Evolutionary conservation across 2,113 vertebrate species (phyloP).

Genomic region (Mellivora capensis): DNA sequence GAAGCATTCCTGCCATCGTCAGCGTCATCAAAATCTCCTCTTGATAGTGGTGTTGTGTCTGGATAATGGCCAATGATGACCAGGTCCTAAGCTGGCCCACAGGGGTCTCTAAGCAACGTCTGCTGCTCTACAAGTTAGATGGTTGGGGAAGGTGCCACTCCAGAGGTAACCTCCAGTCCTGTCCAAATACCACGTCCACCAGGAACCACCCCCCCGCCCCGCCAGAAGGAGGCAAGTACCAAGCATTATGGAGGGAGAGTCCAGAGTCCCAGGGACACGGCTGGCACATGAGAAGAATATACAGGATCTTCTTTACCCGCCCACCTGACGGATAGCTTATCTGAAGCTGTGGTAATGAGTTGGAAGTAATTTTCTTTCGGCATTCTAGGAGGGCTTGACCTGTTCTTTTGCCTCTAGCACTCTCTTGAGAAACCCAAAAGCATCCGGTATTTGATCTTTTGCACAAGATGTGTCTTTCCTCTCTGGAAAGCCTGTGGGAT

Average conservation of each 20-base stretch:
- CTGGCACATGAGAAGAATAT: fast-evolving
- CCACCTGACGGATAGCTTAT: fast-evolving
- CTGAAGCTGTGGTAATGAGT: fast-evolving
- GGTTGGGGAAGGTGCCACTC: neutral
- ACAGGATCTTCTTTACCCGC: fast-evolving
- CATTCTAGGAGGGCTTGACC: fast-evolving
- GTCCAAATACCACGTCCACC: fast-evolving
- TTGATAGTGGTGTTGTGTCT: neutral
- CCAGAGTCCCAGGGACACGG: neutral
- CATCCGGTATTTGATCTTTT: neutral
- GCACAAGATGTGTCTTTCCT: neutral
- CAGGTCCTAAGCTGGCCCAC: no score
- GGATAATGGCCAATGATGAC: neutral
- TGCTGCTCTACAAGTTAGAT: fast-evolving
- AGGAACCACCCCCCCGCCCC: neutral
- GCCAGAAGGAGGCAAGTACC: neutral
- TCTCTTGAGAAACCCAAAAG: neutral
- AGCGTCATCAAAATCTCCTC: neutral
- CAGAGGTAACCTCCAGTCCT: neutral
- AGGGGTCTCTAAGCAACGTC: fast-evolving
- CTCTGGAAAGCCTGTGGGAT: neutral
- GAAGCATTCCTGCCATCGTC: fast-evolving
- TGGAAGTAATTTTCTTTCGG: neutral
- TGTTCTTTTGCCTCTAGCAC: no score
- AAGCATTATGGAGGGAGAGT: neutral